phyloP scores from a whole-genome alignment of 2,888 invertebrate species.

The Paralinhomoeus sp. region DNA sequence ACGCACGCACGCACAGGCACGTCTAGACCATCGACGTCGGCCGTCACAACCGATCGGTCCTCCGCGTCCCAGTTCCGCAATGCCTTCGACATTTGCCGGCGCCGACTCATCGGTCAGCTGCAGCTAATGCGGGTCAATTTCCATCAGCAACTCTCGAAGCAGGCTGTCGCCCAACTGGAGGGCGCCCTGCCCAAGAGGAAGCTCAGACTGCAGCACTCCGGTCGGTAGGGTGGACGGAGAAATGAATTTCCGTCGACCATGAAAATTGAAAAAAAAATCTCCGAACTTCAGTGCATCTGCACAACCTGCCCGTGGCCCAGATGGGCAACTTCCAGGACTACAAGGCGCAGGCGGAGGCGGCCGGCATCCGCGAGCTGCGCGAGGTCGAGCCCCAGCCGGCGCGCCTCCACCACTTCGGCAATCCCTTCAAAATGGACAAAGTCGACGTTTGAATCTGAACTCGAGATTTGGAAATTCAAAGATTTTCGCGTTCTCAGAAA shows the following conservation, averaged over 20 bases:
- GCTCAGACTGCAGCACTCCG: constrained; percentile 44
- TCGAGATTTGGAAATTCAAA: too few relatives aligned
- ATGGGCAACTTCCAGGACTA: constrained; percentile 99
- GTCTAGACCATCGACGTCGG: too few relatives aligned
- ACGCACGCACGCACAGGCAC: too few relatives aligned
- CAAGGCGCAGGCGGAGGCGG: constrained; percentile 49
- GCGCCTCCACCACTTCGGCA: constrained; percentile 93
- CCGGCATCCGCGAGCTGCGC: constrained; percentile 37
- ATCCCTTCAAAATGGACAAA: constrained; percentile 97
- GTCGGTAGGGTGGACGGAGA: background rate
- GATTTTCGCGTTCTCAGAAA: too few relatives aligned
- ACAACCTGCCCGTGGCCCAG: constrained; percentile 79
- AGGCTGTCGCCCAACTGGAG: constrained; percentile 11
- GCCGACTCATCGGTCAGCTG: constrained; percentile 68
- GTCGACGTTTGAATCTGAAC: constrained; percentile 34
- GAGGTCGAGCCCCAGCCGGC: constrained; percentile 86
- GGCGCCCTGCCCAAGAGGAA: constrained; percentile 42
- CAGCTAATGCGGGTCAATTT: constrained; percentile 81
- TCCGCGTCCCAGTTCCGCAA: constrained; percentile 77
- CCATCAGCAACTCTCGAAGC: constrained; percentile 8
- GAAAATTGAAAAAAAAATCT: too few relatives aligned
- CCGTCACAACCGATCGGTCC: too few relatives aligned
- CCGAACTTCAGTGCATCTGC: constrained; percentile 47
- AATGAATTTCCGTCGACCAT: background rate
- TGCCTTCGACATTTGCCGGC: constrained; percentile 77